These are phyloP conservation scores for Eubucco bourcierii DNA, from an alignment of 2,113 vertebrate genomes.

Conservation along the genomic window DNA sequence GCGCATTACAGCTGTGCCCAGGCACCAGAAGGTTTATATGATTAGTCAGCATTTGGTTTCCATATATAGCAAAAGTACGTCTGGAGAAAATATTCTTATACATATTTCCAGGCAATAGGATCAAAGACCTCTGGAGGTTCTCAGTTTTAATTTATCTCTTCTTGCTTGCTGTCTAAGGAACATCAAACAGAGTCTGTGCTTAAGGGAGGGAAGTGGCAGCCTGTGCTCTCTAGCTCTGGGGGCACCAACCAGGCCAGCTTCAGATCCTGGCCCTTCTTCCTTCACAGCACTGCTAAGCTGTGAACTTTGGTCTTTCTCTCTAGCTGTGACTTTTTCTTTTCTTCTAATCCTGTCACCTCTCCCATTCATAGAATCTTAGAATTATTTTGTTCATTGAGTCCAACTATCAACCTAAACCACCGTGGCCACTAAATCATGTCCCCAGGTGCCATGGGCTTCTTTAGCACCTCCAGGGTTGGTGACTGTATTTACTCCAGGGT, in stretches of 20 bases:
- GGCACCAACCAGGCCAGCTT: background rate
- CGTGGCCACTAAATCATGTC: too few relatives aligned
- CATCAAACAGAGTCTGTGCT: constrained; percentile 49
- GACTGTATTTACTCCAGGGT: background rate
- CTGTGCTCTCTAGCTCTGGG: background rate
- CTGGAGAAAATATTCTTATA: constrained; percentile 69
- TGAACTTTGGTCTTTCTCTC: background rate
- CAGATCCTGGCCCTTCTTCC: background rate
- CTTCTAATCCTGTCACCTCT: background rate
- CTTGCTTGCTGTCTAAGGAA: constrained; percentile 18
- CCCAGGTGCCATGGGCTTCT: background rate
- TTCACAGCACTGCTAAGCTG: background rate
- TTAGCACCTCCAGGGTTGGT: fast-evolving
- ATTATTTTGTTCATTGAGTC: too few relatives aligned
- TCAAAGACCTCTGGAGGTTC: constrained; percentile 60
- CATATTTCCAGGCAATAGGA: constrained; percentile 64
- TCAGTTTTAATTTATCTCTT: constrained; percentile 68
- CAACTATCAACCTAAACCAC: too few relatives aligned
- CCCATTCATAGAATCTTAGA: background rate
- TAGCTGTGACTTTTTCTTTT: background rate
- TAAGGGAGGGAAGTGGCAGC: constrained; percentile 17
- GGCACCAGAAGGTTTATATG: constrained; percentile 63
- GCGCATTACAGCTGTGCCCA: constrained; percentile 59
- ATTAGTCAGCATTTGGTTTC: constrained; percentile 75
- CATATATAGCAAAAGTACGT: constrained; percentile 63